These are phyloP conservation scores for Tenualosa thibaudeaui DNA, from an alignment of 2,797 vertebrate genomes.

Conservation along the genomic window DNA sequence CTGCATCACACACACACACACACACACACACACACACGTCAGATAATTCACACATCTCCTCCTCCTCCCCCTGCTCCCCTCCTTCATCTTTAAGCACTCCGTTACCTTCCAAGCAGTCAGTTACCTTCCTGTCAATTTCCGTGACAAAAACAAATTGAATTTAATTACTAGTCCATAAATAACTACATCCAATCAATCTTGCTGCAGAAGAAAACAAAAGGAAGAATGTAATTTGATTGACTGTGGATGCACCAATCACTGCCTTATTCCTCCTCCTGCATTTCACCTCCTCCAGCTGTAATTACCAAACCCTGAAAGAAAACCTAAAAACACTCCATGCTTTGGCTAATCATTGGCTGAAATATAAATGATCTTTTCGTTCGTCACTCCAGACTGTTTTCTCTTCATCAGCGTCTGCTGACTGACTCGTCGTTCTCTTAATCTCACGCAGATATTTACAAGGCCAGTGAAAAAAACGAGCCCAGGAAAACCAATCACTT, in stretches of 20 bases:
- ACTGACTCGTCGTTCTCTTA: no score
- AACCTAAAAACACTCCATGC: no score
- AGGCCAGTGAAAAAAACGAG: conserved; percentile 21
- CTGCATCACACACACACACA: neutral
- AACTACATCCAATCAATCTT: neutral
- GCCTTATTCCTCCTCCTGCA: neutral
- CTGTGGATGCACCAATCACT: neutral
- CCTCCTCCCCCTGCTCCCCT: neutral
- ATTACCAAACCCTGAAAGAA: neutral
- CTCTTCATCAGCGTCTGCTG: conserved; percentile 42
- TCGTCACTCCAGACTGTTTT: neutral
- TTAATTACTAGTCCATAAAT: neutral
- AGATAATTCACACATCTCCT: neutral
- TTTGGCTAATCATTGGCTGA: neutral
- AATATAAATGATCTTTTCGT: neutral
- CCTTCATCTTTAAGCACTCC: no score
- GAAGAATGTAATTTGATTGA: neutral
- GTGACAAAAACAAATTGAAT: no score
- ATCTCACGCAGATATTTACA: conserved; percentile 40
- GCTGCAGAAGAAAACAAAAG: neutral
- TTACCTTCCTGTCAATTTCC: no score
- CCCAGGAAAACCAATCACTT: conserved; percentile 38
- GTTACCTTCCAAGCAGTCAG: no score
- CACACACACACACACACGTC: neutral
- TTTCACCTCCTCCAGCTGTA: neutral